These are phyloP conservation scores for Sarcophaga carnaria DNA, from an alignment of 2,888 invertebrate species.

Conservation along the genomic window DNA sequence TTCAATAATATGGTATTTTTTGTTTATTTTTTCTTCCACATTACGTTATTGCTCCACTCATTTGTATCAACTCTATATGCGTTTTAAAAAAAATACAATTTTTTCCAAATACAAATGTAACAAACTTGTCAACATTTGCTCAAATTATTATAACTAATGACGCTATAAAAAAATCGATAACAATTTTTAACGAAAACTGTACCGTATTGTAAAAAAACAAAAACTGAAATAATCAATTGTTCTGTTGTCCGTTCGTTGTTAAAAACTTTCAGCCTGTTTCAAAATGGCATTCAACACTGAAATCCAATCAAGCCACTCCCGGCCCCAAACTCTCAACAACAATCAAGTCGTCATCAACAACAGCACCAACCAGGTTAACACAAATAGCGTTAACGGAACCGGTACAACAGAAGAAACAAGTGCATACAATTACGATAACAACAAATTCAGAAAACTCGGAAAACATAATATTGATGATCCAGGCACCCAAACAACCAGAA, in stretches of 20 bases:
- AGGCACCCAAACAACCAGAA: slow-evolving; percentile 75
- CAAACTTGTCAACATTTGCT: slow-evolving; percentile 51
- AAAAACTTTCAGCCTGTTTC: slow-evolving; percentile 75
- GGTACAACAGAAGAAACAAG: slow-evolving; percentile 40
- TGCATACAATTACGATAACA: slow-evolving; percentile 70
- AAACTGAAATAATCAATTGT: background rate
- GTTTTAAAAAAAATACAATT: background rate
- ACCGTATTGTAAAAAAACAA: slow-evolving; percentile 29
- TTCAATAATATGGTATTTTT: slow-evolving; percentile 78
- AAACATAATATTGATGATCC: slow-evolving; percentile 79
- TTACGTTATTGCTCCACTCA: slow-evolving; percentile 79
- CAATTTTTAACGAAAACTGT: slow-evolving; percentile 39
- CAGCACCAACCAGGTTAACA: slow-evolving; percentile 43
- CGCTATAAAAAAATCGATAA: slow-evolving; percentile 37
- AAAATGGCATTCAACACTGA: slow-evolving; percentile 79
- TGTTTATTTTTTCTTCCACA: slow-evolving; percentile 78
- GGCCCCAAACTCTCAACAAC: slow-evolving; percentile 76
- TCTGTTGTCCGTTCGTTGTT: slow-evolving; percentile 48
- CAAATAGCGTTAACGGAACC: slow-evolving; percentile 52
- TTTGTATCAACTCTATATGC: slow-evolving; percentile 70
- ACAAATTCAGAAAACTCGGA: slow-evolving; percentile 74
- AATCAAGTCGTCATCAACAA: slow-evolving; percentile 65
- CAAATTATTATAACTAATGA: slow-evolving; percentile 20
- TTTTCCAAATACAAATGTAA: background rate
- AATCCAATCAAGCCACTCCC: slow-evolving; percentile 76